Base-by-base conservation (phyloP, 53 echinoderm and acorn worm species). In the Crossaster papposus region DNA sequence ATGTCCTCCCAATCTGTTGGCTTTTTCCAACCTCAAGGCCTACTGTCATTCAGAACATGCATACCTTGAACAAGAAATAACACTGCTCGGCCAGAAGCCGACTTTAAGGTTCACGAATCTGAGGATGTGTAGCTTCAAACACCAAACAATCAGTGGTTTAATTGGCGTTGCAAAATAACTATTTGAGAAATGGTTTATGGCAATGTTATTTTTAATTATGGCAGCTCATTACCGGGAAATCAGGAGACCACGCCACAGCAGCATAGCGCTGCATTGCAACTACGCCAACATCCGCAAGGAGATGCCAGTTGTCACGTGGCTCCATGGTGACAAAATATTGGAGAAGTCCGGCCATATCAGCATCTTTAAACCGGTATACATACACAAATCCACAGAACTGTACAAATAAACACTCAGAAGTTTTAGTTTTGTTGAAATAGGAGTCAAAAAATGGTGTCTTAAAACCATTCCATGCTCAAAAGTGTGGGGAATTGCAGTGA, bases 221-320 rank as follows among this genome's bases (percentile, higher is more conserved):
- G 68, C 75, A 96, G 96, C 95, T 30, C 92, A 96, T 68, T 96
- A 95, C 76, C 91, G 91, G 34, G 96, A 96, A 50, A 81, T 95
- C 65, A 64, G 82, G 53, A 89, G 89, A 89, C 83, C 75, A 10
- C 78, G 76, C 28, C 89, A 84, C 62, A 90, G 90, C 33, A 92
- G 88, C 68, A 72, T 93, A 2, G 73, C 81, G 31, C 84, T 96
- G 20, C 91, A 90, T 23, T 96, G 96, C 70, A 91, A 90, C 85
- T 93, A 93, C 84, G 91, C 58, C 79, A 89, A 64, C 55, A 89
- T 53, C 58, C 89, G 28, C 72, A 65, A 24, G 9, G 79, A 91
- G 26, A 64, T 81, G 12, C 82, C 85, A n/a, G 77, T 65, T 8
- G 17, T 94, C 31, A 87, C 78, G 73, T 94, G 94, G 94, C 65